Conservation (phyloP, 2,113 vertebrate species). For the Alexandromys fortis region DNA sequence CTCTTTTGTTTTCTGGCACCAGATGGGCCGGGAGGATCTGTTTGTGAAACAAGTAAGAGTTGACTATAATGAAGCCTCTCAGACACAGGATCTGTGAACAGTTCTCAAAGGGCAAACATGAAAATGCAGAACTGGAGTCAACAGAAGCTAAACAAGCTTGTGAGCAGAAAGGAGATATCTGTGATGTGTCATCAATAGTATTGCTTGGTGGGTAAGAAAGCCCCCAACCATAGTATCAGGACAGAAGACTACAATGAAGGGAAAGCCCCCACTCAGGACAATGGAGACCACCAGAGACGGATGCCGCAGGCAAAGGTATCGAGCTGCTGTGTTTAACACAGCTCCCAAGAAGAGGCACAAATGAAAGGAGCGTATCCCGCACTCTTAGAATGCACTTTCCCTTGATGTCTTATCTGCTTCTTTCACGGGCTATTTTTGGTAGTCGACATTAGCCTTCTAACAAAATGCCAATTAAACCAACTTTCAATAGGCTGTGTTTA, state of each 20-base stretch:
- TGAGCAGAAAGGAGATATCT: background rate
- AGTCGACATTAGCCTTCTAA: constrained; percentile 72
- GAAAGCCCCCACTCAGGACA: background rate
- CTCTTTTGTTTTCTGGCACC: background rate
- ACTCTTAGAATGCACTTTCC: constrained; percentile 43
- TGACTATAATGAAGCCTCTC: background rate
- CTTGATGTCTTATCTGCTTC: constrained; percentile 67
- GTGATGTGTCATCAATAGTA: background rate
- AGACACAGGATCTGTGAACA: background rate
- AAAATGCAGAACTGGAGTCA: background rate
- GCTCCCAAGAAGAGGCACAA: constrained; percentile 27
- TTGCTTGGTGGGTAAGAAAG: background rate
- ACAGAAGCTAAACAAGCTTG: constrained; percentile 4
- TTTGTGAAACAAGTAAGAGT: constrained; percentile 17
- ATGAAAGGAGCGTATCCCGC: constrained; percentile 46
- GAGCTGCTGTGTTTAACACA: constrained; percentile 26
- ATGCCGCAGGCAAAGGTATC: background rate
- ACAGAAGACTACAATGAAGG: background rate
- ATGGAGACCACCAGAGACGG: background rate
- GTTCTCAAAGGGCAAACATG: constrained; percentile 12
- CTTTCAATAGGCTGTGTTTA: constrained; percentile 65
- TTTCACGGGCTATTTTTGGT: constrained; percentile 66
- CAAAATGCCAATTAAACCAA: constrained; percentile 74
- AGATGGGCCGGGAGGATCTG: background rate
- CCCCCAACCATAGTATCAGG: background rate